A percentile compares a stretch with the other conserved stretches of the same genome.
phyloP scores from a whole-genome alignment of 2,113 vertebrate species.

The Piaya cayana region DNA sequence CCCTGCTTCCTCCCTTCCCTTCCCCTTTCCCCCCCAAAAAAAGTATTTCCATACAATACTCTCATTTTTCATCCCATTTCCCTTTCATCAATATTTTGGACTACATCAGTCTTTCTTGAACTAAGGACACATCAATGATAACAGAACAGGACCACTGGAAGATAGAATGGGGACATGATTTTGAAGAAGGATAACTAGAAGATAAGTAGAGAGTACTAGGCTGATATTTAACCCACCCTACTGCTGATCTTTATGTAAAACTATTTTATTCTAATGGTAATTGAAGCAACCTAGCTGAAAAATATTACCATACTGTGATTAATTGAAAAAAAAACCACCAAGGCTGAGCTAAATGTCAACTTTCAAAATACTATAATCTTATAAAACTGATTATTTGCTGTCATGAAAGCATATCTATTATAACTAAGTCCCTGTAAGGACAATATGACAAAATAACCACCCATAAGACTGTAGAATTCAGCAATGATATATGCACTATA shows the following conservation, averaged over 20 bases:
- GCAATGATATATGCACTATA: background rate
- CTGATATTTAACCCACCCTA: background rate
- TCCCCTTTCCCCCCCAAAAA: too few species aligned
- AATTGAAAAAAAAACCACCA: constrained; percentile 40
- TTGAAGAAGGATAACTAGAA: background rate
- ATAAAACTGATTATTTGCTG: background rate
- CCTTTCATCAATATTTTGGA: background rate
- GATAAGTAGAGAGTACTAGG: background rate
- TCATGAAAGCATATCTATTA: background rate
- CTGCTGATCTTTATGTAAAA: background rate
- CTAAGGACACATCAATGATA: background rate
- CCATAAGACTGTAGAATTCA: background rate
- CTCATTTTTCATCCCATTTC: background rate
- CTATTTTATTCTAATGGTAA: constrained; percentile 2
- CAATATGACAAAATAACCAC: background rate
- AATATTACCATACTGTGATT: background rate
- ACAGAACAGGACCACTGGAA: background rate
- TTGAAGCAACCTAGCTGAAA: background rate
- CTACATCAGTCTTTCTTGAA: background rate
- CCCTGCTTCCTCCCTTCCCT: too few species aligned
- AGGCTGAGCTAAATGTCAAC: background rate
- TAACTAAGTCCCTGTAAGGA: background rate
- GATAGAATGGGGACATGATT: background rate
- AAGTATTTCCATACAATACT: background rate
- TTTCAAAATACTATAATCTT: constrained; percentile 17